Conservation (phyloP, 2,888 invertebrate genomes). For the Spisula solida region DNA sequence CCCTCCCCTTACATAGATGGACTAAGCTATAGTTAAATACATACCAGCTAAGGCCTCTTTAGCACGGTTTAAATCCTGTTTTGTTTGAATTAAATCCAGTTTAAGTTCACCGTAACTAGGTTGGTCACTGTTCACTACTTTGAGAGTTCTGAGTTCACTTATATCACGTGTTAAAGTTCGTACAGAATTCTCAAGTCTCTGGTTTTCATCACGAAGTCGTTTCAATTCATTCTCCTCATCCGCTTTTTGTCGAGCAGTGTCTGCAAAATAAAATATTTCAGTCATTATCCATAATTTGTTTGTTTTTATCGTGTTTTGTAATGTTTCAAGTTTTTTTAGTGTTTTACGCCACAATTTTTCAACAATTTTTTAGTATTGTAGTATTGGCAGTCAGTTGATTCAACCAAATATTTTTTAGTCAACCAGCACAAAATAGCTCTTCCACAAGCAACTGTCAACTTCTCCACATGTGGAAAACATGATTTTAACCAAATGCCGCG, state of each 20-base stretch:
- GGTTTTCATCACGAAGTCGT: slow-evolving; percentile 82
- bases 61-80: slow-evolving; percentile 91
- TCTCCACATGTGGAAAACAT: no score
- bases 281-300: background rate
- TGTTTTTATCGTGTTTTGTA: no score
- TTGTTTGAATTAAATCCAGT: slow-evolving; percentile 90
- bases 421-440: no score
- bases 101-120: slow-evolving; percentile 82
- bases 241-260: slow-evolving; percentile 67
- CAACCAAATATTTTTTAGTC: no score
- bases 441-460: no score
- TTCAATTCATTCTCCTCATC: slow-evolving; percentile 80
- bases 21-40: background rate
- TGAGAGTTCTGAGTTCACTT: slow-evolving; percentile 89
- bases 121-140: slow-evolving; percentile 72
- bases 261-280: slow-evolving; percentile 43
- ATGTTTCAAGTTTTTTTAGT: no score
- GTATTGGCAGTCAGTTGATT: no score
- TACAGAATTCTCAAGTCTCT: slow-evolving; percentile 84
- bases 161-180: slow-evolving; percentile 85
- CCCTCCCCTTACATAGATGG: slow-evolving; percentile 10
- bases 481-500: no score
- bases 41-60: slow-evolving; percentile 92
- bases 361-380: no score
- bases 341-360: no score